Evolutionary conservation across 2,888 invertebrate species (phyloP).

Genomic region (Drosophila rellima): DNA sequence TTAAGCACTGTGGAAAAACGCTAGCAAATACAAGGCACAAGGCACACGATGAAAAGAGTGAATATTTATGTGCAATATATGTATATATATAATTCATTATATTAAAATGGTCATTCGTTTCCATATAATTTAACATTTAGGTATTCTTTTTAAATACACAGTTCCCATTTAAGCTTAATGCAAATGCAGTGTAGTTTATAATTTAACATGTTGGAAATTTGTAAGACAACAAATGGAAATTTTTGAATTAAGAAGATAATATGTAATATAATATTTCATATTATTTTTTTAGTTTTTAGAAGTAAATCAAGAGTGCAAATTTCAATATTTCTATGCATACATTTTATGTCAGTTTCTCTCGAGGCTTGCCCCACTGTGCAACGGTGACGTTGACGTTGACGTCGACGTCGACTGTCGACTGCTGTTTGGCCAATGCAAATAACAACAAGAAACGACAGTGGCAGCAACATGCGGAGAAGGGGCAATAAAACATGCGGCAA

Average conservation of each 20-base stretch:
- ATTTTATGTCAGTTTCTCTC: not conserved
- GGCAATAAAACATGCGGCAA: constrained; percentile 60
- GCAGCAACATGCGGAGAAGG: constrained; percentile 23
- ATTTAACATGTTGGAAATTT: too few relatives aligned
- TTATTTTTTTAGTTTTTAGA: too few relatives aligned
- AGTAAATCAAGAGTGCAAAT: not conserved
- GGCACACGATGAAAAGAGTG: not conserved
- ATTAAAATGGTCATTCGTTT: not conserved
- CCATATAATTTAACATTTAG: not conserved
- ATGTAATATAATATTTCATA: too few relatives aligned
- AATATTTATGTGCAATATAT: not conserved
- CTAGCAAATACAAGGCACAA: not conserved
- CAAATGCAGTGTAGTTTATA: not conserved
- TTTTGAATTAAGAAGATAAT: too few relatives aligned
- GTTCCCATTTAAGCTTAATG: not conserved
- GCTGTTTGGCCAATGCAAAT: constrained; percentile 64
- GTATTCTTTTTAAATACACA: not conserved
- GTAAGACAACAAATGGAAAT: too few relatives aligned
- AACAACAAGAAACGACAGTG: constrained; percentile 48
- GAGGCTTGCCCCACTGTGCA: constrained; percentile 45
- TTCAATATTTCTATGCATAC: not conserved
- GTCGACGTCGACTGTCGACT: constrained; percentile 15
- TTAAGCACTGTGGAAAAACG: not conserved
- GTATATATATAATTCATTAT: not conserved
- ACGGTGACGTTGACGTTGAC: constrained; percentile 16